Evolutionary conservation across 2,888 invertebrate genomes (phyloP), one percentile per base, ranked within the genome.

Genomic region (Strigamia transsilvanica): DNA sequence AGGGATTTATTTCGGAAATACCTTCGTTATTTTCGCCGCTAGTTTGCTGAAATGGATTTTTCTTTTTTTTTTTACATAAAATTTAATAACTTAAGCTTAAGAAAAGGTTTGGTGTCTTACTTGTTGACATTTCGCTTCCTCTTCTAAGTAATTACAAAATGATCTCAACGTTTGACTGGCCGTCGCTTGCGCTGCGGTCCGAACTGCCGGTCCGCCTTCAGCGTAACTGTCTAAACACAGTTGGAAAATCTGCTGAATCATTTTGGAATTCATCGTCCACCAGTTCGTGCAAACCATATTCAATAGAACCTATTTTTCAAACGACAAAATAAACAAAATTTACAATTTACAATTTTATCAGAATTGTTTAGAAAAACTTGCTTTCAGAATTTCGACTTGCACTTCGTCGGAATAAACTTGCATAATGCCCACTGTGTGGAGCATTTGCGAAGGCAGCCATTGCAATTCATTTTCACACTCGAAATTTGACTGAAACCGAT

Each of bases 401-500:
- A 94, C 94, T 85, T 98, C 97, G 86, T 97, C 96, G 82, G 94
- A 90, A 86, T 95, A 92, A 84, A 92, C 91, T 86, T 93, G 91
- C 86, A 94, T 92, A 0, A 93, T 93, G 27, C 94, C 92, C 82
- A 97, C 94, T 1, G 96, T 93, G 84, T 94, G 92, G 51, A 98
- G 90, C 82, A 98, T 90, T 88, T 98, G 98, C 2, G 96, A 94
- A 6, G 97, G 96, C 87, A 97, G 90, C 96, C 97, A 97, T 78
- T 95, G 90, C 87, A 95, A 94, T 88, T 97, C 96, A 0, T 94
- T 94, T 87, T 97, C 97, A 84, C 94, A 92, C 41, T 83, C 83
- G 32, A 94, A 85, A 82, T 87, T 94, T 21, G 95, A 92, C 87
- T 96, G 96, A 87, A 97, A 97, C 82, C 96, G 91, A 87, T 96